Base-by-base conservation (phyloP, 2,797 vertebrate species). In the Anguilla anguilla region DNA sequence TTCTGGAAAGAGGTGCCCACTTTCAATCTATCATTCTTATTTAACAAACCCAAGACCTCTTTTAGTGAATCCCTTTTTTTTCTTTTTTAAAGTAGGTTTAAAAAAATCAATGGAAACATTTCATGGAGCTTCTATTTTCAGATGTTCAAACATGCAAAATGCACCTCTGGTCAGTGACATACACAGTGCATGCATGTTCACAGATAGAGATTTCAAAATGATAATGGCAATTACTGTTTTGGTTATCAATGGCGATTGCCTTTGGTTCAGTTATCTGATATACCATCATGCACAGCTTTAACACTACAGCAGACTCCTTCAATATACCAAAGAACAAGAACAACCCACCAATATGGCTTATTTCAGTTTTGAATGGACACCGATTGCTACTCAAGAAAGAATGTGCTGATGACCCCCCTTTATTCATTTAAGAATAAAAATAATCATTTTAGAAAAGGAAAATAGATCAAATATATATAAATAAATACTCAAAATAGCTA, bases 401-500 rank as follows among this genome's bases (percentile, higher is more conserved):
- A 17, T 43, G 43, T 77, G 31, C 5, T 77, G 74, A 43, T 43
- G 25, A 19, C 74, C 35, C 74, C 13, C 7, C 28, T 19, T 77
- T 22, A 43, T 77, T 35, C 31, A 77, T 39, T 39, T 35, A 77
- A 43, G 11, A 15, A 77, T 39, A 6, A 74, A 74, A 35, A 74
- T 13, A 74, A 35, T 31, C 74, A 77, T 43, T 39, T 19, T 0
- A 35, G 15, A 74, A 74, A 31, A 25, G 35, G 2, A 35, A 35
- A 74, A 77, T 43, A 39, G 15, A 43, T 19, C 0, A 4, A 77
- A 43, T 43, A 77, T 6, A 77, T 43, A 43, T 13, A 15, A 22
- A 22, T 25, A 46, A 22, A 49, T 49, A 6, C 4, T 39, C 4
- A 46, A 43, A 91, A 95, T 94, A 94, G 92, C 86, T 74, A 93